Percentiles rank a stretch among this genome's conserved stretches.
Conservation (phyloP, 2,888 invertebrate genomes). For the Agonopterix arenella region DNA sequence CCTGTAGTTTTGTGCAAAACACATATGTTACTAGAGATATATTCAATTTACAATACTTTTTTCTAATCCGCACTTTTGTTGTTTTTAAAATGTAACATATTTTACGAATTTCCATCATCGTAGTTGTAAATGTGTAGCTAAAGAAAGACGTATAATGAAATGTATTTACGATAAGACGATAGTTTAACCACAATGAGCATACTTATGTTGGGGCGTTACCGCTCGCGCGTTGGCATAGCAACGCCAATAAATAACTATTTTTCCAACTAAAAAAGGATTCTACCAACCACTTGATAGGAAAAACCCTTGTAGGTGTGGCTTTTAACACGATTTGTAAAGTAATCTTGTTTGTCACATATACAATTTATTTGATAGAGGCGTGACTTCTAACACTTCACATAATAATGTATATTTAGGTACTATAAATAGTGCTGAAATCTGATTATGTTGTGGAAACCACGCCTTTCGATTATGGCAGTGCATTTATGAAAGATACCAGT, state of each 20-base stretch:
- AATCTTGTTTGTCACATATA: conserved; percentile 40
- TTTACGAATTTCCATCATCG: too few species aligned
- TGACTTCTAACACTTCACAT: conserved; percentile 29
- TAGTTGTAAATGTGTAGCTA: conserved; percentile 8
- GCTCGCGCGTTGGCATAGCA: conserved; percentile 25
- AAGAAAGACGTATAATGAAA: background rate
- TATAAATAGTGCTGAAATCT: conserved; percentile 5
- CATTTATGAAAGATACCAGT: background rate
- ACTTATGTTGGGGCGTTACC: conserved; percentile 16
- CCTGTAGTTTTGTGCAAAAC: conserved; percentile 6
- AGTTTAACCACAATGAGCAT: conserved; percentile 1
- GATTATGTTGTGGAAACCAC: conserved; percentile 21
- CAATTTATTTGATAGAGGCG: conserved; percentile 46
- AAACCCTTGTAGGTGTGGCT: conserved; percentile 45
- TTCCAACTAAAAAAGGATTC: conserved; percentile 15
- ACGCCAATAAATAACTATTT: conserved; percentile 27
- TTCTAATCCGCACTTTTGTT: too few species aligned
- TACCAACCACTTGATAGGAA: conserved; percentile 16
- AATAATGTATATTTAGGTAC: conserved; percentile 2
- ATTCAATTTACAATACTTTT: too few species aligned
- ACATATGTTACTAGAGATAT: conserved; percentile 2
- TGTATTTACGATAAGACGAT: background rate
- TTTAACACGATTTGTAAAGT: conserved; percentile 48
- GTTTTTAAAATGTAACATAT: too few species aligned
- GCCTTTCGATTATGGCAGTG: conserved; percentile 17